Evolutionary conservation across 2,113 vertebrate species (phyloP), one percentile per base, ranked within the genome.

Genomic region (Terrapene triunguis): DNA sequence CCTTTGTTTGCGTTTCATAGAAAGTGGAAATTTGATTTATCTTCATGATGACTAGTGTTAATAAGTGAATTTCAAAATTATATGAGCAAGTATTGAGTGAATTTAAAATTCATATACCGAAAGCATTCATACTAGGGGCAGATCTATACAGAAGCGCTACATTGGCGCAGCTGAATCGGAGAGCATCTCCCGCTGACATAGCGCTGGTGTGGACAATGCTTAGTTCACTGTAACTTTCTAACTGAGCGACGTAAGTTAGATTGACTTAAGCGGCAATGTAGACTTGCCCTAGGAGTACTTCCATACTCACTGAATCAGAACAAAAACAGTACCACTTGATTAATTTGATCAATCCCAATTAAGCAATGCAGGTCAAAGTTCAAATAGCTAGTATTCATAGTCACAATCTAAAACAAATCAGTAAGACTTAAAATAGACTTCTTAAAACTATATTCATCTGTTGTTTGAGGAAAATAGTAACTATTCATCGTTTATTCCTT

Each of bases 21-120:
- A 38, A 35, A 72, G 72, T 44, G 22, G 24, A 44, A 44, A 27
- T 47, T 17, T n/a, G 55, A 51, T 17, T 54, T 76, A 42, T 0
- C 9, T 14, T 38, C 35, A 38, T 5, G 12, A 76, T 14, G 22
- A 27, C 6, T 25, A 14, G 6, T 44, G 72, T 44, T 27, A 76
- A 44, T 44, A 76, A 42, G n/a, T 11, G 27, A 79, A 44, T 86
- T 94, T 65, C 38, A 87, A 3, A 92, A 80, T 38, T 72, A 7
- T 1, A 47, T 84, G 42, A 42, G 24, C 38, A 76, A 76, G 10
- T 76, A 25, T 24, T 42, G n/a, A 42, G 19, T 22, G 69, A 42
- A 74, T 25, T 44, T 76, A 13, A 44, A 76, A 44, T 76, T 47
- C 11, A 44, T 25, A 76, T 44, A 44, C 10, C 4, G 22, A 27